phyloP scores from a whole-genome alignment of 2,888 invertebrate genomes.

The Agrilus cyanescens region DNA sequence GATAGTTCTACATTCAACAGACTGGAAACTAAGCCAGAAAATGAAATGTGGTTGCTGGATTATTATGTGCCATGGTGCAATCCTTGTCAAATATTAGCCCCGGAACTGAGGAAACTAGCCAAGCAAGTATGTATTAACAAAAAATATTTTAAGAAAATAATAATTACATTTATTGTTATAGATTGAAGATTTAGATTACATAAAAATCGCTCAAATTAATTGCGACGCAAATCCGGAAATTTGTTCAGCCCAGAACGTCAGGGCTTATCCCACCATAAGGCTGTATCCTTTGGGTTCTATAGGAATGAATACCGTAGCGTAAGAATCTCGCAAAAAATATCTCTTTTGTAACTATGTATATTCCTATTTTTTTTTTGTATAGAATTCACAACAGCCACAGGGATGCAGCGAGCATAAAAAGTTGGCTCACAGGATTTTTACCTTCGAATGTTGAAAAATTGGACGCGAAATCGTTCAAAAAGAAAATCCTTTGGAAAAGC shows the following conservation, averaged over 20 bases:
- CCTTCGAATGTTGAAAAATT: slow-evolving; percentile 44
- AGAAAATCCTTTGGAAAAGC: slow-evolving; percentile 37
- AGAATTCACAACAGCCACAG: slow-evolving; percentile 49
- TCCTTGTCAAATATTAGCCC: slow-evolving; percentile 56
- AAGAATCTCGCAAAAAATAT: slow-evolving; percentile 23
- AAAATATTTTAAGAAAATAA: slow-evolving; percentile 4
- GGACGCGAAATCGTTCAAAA: slow-evolving; percentile 34
- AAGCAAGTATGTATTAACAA: slow-evolving; percentile 32
- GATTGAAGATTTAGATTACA: slow-evolving; percentile 36
- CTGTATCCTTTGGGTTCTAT: slow-evolving; percentile 48
- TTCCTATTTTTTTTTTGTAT: slow-evolving; percentile 8
- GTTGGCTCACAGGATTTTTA: slow-evolving; percentile 51
- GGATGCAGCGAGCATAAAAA: slow-evolving; percentile 47
- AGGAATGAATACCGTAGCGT: slow-evolving; percentile 40
- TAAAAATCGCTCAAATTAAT: slow-evolving; percentile 54
- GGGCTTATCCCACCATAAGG: slow-evolving; percentile 55
- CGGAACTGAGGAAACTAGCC: slow-evolving; percentile 55
- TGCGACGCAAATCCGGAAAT: slow-evolving; percentile 47
- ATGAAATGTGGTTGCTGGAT: slow-evolving; percentile 55
- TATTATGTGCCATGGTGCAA: slow-evolving; percentile 67
- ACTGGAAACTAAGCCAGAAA: slow-evolving; percentile 40
- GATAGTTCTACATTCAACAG: slow-evolving; percentile 42
- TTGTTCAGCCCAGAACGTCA: slow-evolving; percentile 47
- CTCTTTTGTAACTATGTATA: neutral
- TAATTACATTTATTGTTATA: slow-evolving; percentile 24